Percentiles rank a stretch among this genome's conserved stretches.
Conservation (phyloP, 1,140 invertebrate genomes). For the Drosophila pseudoobscura region DNA sequence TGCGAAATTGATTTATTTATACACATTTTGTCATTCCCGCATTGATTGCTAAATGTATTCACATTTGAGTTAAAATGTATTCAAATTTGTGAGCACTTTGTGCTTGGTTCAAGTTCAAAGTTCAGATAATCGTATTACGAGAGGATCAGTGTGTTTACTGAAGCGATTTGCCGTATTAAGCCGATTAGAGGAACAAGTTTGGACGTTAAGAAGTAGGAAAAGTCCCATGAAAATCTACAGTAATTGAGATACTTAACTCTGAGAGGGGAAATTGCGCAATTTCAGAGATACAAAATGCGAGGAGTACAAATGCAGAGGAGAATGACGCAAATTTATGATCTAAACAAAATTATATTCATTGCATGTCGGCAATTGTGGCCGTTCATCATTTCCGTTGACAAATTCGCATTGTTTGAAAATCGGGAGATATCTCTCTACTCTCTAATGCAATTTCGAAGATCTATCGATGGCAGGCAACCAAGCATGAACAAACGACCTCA, state of each 20-base stretch:
- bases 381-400: constrained; percentile 43
- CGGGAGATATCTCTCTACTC: constrained; percentile 1
- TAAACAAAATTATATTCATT: constrained; percentile 39
- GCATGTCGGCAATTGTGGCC: constrained; percentile 44
- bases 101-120: constrained; percentile 38
- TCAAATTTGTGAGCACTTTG: constrained; percentile 29
- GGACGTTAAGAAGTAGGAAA: constrained; percentile 6
- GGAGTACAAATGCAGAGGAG: constrained; percentile 6
- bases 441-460: constrained; percentile 25
- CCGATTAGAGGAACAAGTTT: constrained; percentile 27
- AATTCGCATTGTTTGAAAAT: constrained; percentile 33
- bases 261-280: constrained; percentile 28
- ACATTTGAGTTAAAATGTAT: constrained; percentile 26
- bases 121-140: constrained; percentile 5
- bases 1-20: constrained; percentile 30
- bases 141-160: constrained; percentile 15
- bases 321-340: constrained; percentile 49
- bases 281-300: constrained; percentile 5
- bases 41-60: constrained; percentile 31
- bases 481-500: constrained; percentile 23
- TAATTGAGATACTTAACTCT: constrained; percentile 12
- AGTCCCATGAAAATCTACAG: neutral
- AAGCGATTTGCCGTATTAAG: constrained; percentile 26
- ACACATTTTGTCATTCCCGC: constrained; percentile 29
- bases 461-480: constrained; percentile 22